Conservation (phyloP, 2,113 vertebrate species). For the Esox niger region DNA sequence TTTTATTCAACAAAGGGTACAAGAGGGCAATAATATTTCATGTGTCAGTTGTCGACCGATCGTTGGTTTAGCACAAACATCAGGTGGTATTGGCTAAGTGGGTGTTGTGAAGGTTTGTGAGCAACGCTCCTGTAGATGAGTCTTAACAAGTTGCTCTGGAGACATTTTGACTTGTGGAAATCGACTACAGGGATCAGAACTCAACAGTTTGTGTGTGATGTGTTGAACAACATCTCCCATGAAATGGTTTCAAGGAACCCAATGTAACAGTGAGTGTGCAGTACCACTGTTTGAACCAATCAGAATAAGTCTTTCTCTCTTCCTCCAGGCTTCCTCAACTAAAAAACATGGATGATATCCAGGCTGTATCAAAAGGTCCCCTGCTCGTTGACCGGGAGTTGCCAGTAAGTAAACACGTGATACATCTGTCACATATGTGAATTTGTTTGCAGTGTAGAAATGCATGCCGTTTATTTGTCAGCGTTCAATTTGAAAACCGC, state of each 20-base stretch:
- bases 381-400: conserved; percentile 73
- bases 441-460: too few species aligned
- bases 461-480: background rate
- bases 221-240: conserved; percentile 13
- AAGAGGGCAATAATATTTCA: background rate
- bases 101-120: background rate
- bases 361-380: conserved; percentile 67
- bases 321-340: conserved; percentile 43
- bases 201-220: background rate
- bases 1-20: too few species aligned
- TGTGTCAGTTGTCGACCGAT: conserved; percentile 9
- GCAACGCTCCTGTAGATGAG: background rate
- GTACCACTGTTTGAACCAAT: background rate
- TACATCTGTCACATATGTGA: background rate
- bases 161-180: background rate
- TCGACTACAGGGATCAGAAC: background rate
- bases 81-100: background rate
- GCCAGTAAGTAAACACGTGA: conserved; percentile 55
- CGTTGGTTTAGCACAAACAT: conserved; percentile 3
- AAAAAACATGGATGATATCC: conserved; percentile 73
- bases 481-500: too few species aligned
- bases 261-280: too few species aligned
- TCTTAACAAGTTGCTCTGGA: background rate
- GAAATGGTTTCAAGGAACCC: background rate
- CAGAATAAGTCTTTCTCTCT: background rate